These are phyloP conservation scores for Calyptommatus sinebrachiatus DNA, from an alignment of 2,113 vertebrate genomes.

Conservation along the genomic window DNA sequence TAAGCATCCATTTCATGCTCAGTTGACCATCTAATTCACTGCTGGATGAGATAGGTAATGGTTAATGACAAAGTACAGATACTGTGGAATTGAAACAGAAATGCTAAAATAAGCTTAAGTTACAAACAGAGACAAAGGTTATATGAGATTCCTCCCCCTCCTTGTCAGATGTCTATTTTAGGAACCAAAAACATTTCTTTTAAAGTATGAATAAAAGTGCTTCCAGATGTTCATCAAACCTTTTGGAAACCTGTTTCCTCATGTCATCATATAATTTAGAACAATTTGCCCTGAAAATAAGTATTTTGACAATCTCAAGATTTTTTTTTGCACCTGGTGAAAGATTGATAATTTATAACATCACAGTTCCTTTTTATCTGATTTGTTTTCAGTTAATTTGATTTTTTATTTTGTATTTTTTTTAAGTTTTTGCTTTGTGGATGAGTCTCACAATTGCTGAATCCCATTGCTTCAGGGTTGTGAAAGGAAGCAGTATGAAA, in stretches of 20 bases:
- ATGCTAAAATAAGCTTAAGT: background rate
- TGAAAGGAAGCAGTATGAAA: no score
- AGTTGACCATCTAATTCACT: background rate
- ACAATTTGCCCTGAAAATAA: no score
- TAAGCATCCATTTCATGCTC: slow-evolving; percentile 1
- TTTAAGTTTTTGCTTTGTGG: no score
- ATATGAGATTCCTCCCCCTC: background rate
- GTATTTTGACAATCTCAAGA: no score
- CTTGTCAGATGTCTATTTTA: background rate
- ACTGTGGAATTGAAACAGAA: background rate
- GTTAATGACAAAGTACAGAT: background rate
- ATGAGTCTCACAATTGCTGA: no score
- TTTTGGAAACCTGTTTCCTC: background rate
- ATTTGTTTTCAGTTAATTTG: no score
- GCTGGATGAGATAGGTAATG: background rate
- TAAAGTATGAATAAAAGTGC: background rate
- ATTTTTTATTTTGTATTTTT: no score
- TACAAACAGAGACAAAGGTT: background rate
- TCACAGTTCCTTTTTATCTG: no score
- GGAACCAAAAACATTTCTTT: background rate
- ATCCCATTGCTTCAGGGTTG: no score
- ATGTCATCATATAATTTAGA: background rate
- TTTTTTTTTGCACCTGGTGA: no score
- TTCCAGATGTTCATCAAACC: background rate
- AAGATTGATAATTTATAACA: no score